Evolutionary conservation across 2,888 invertebrate species (phyloP), one percentile per base, ranked within the genome.

Genomic region (Xylophagus ater): DNA sequence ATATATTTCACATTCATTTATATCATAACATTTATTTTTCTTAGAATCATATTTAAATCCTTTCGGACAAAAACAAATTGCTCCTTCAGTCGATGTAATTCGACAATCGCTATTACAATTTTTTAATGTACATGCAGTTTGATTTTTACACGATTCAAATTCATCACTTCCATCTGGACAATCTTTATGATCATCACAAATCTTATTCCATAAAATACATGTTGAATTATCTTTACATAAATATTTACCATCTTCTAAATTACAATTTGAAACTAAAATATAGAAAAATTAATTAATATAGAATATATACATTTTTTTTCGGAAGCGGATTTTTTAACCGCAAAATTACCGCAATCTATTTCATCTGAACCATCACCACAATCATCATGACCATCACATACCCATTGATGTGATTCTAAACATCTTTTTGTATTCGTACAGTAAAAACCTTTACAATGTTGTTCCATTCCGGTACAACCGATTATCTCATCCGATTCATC

Each of bases 401-500:
- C 54, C 69, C 71, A 72, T 46, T 62, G 59, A 20, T 50, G 49
- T 2, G 62, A 58, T 7, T 67, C 65, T 30, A 76, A 55, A 48
- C 76, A 76, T 30, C 66, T 65, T 7, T 67, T 65, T n/a, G n/a
- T n/a, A 49, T 72, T 71, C 9, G 57, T 58, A 49, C 85, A 85
- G 14, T 62, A 58, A 55, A 78, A 84, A 0, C 74, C 78, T 14
- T 65, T 65, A 55, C 82, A 82, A 1, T 60, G 61, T 0, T 62
- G 46, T 41, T 54, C 56, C 2, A 61, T 53, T 13, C 52, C 52
- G 3, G 58, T 54, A 46, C 72, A 72, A 2, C 63, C 64, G 8
- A 44, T 49, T 0, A 42, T 28, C 58, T 87, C 86, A 51, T 86
- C 86, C 1, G 79, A 77, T 29, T 60, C 65, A 59, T 90, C 89